Evolutionary conservation across 2,888 invertebrate species (phyloP), one percentile per base, ranked within the genome.

Genomic region (Meliscaeva auricollis): DNA sequence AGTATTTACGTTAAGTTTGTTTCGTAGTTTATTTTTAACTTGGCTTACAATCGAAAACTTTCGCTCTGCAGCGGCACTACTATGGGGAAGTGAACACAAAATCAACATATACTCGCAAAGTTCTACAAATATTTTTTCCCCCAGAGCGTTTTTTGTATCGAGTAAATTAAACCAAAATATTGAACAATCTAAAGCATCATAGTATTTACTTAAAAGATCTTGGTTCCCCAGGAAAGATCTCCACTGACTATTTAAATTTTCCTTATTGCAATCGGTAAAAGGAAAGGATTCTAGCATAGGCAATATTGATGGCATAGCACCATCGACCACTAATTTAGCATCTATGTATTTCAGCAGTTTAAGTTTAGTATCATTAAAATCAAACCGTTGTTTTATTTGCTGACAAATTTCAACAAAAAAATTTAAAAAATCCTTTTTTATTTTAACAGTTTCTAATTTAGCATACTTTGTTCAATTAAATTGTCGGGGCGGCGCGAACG

Each of bases 401-500:
- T 20, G 30, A 26, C 74, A 74, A 17, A 64, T 17, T 64, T 64
- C 64, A 22, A 64, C 32, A 66, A 66, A 75, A 22, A 54, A 66
- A 7, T 54, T 44, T n/a, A 66, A 17, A 26, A 50, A 0, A 54
- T n/a, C 2, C 38, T 62, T 26, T 4, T 26, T 26, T 26, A 26
- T 3, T 3, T 26, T 26, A 26, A 26, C 26, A 26, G 4, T n/a
- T n/a, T n/a, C 26, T 26, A 26, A 26, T 26, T 26, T n/a, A n/a
- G 26, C 4, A 26, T 26, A 26, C 4, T 26, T 3, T 26, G 2
- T 3, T 26, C 4, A 26, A 3, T 26, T 26, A 2, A 3, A 2
- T 3, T 22, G 84, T 88, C 87, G 89, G 88, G 88, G 85, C 88
- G 87, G 88, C 93, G 93, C 93, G 93, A 90, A 93, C 93, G 93